These are phyloP conservation scores for Thalassophryne amazonica DNA, from an alignment of 2,797 vertebrate genomes.

Conservation along the genomic window DNA sequence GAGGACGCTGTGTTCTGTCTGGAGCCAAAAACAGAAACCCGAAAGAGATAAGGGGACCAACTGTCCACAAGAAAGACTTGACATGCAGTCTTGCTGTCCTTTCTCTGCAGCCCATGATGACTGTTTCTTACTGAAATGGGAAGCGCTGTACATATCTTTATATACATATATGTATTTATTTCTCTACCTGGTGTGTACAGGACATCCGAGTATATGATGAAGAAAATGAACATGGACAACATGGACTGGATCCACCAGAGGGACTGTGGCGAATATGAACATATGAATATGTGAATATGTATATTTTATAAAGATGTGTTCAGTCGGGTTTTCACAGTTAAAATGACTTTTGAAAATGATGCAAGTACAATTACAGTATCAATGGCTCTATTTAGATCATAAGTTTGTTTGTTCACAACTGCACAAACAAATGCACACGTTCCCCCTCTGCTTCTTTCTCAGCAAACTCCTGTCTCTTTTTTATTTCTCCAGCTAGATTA, in stretches of 20 bases:
- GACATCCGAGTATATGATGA: slow-evolving; percentile 52
- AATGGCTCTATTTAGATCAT: slow-evolving; percentile 15
- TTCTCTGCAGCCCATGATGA: slow-evolving; percentile 40
- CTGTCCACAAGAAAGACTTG: slow-evolving; percentile 38
- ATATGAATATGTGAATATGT: slow-evolving; percentile 47
- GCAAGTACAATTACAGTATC: slow-evolving; percentile 35
- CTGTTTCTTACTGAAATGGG: slow-evolving; percentile 55
- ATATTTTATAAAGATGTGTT: slow-evolving; percentile 57
- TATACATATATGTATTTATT: slow-evolving; percentile 74
- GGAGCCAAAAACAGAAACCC: slow-evolving; percentile 20
- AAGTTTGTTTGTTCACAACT: slow-evolving; percentile 11
- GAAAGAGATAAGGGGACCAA: slow-evolving; percentile 32
- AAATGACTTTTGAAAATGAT: slow-evolving; percentile 26
- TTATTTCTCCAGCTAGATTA: slow-evolving; percentile 18
- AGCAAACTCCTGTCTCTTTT: slow-evolving; percentile 32
- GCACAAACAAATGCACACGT: not conserved
- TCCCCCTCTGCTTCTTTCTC: slow-evolving; percentile 27
- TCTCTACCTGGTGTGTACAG: slow-evolving; percentile 62
- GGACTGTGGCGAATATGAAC: slow-evolving; percentile 42
- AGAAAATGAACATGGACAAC: slow-evolving; percentile 22
- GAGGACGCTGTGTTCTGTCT: slow-evolving; percentile 32
- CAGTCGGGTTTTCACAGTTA: slow-evolving; percentile 20
- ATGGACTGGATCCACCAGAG: slow-evolving; percentile 39
- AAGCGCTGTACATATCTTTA: slow-evolving; percentile 69
- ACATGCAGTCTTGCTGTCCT: slow-evolving; percentile 33